Conservation (phyloP, 2,113 vertebrate genomes). For the Passerina amoena region DNA sequence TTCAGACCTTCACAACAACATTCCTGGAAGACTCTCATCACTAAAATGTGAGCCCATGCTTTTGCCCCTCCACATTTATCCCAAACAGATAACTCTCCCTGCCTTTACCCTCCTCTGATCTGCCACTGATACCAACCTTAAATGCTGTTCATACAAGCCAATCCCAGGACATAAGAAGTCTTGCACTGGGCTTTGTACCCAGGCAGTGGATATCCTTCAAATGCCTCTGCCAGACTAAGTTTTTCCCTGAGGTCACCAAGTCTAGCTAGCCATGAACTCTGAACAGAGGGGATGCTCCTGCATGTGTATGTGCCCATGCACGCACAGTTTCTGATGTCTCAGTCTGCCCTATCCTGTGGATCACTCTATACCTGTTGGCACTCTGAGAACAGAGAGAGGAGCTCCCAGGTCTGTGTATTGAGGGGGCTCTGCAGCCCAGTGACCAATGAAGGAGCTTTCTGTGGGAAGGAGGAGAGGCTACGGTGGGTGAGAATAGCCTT, state of each 20-base stretch:
- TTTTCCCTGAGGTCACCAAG: neutral
- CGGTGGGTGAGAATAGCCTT: neutral
- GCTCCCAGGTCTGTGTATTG: neutral
- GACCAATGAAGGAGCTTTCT: neutral
- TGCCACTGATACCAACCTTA: neutral
- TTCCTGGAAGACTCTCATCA: neutral
- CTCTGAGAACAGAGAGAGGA: neutral
- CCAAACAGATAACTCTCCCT: neutral
- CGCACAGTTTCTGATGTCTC: neutral
- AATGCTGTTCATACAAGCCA: neutral
- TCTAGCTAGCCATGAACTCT: neutral
- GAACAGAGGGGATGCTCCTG: neutral
- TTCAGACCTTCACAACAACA: neutral
- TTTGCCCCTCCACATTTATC: neutral
- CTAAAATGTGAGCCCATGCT: neutral
- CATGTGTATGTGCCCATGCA: accelerated
- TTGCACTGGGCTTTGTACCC: neutral
- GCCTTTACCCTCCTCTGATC: neutral
- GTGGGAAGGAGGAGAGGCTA: neutral
- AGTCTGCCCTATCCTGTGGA: neutral
- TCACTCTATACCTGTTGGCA: neutral
- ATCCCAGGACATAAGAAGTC: neutral
- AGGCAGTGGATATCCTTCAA: neutral
- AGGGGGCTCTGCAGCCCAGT: neutral
- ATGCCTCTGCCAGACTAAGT: neutral